phyloP scores from a whole-genome alignment of 2,888 invertebrate genomes.

The Ormyrus thymus region DNA sequence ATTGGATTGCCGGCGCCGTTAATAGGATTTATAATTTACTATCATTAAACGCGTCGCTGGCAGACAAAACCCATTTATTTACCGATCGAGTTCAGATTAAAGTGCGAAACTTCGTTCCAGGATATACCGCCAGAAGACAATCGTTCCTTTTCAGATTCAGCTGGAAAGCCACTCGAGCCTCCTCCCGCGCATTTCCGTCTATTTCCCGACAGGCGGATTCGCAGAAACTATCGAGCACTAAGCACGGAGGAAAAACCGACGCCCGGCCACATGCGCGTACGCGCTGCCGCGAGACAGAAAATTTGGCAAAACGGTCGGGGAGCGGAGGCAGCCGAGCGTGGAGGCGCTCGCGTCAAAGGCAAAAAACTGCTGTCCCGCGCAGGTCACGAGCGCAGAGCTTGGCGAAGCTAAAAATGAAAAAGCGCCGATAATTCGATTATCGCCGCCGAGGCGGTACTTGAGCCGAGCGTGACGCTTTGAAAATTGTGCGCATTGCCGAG shows the following conservation, averaged over 20 bases:
- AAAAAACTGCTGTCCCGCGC: background rate
- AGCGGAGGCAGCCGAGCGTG: background rate
- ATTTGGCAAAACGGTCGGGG: slow-evolving; percentile 10
- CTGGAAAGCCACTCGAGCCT: no score
- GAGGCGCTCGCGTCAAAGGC: slow-evolving; percentile 2
- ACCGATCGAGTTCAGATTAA: no score
- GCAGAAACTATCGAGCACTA: slow-evolving; percentile 5
- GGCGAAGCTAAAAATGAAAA: slow-evolving; percentile 11
- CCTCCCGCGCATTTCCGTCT: no score
- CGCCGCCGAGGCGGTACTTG: slow-evolving; percentile 25
- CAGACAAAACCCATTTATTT: no score
- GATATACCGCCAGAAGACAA: no score
- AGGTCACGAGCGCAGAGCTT: background rate
- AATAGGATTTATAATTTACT: no score
- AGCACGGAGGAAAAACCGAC: background rate
- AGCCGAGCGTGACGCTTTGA: background rate
- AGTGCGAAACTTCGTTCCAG: no score
- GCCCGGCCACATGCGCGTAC: background rate
- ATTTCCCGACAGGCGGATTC: background rate
- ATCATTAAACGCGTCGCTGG: no score
- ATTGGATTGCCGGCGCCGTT: no score
- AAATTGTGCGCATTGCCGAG: slow-evolving; percentile 13
- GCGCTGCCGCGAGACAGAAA: background rate
- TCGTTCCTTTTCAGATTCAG: no score
- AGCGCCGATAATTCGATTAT: slow-evolving; percentile 38